Conservation (phyloP, 2,797 vertebrate species). For the Poliocrania exsul region DNA sequence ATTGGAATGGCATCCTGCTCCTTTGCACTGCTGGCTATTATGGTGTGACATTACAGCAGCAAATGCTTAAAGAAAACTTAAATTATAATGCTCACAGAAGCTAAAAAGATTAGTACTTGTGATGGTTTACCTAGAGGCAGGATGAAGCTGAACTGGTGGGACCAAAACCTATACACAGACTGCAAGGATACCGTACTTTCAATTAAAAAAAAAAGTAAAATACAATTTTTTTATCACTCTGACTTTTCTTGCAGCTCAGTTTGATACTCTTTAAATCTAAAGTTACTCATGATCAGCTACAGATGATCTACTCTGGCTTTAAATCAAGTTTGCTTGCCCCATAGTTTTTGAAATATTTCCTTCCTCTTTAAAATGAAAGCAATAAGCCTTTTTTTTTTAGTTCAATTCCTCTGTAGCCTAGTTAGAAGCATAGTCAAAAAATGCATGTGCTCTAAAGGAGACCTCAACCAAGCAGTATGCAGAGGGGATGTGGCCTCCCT, state of each 20-base stretch:
- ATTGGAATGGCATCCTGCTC: not conserved
- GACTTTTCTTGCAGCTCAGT: not conserved
- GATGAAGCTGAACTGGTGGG: not conserved
- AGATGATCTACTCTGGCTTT: not conserved
- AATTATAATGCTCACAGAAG: not conserved
- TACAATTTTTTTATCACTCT: conserved; percentile 4
- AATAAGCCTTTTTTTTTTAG: not conserved
- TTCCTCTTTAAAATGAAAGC: conserved; percentile 9
- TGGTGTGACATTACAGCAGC: not conserved
- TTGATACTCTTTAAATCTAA: not conserved
- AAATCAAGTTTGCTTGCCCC: not conserved
- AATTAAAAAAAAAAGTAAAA: conserved; percentile 5
- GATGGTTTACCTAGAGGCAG: not conserved
- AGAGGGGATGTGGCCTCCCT: not conserved
- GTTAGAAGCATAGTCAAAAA: not conserved
- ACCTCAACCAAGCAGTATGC: not conserved
- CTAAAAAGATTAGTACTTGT: not conserved
- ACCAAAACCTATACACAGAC: not conserved
- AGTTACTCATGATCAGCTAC: not conserved
- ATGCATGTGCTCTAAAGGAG: not conserved
- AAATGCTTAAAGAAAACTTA: not conserved
- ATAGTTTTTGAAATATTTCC: not conserved
- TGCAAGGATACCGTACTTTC: not conserved
- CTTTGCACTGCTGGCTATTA: not conserved
- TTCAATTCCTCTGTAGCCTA: not conserved